phyloP scores from a whole-genome alignment of 2,888 invertebrate species.

The Drosophila anomalipes region DNA sequence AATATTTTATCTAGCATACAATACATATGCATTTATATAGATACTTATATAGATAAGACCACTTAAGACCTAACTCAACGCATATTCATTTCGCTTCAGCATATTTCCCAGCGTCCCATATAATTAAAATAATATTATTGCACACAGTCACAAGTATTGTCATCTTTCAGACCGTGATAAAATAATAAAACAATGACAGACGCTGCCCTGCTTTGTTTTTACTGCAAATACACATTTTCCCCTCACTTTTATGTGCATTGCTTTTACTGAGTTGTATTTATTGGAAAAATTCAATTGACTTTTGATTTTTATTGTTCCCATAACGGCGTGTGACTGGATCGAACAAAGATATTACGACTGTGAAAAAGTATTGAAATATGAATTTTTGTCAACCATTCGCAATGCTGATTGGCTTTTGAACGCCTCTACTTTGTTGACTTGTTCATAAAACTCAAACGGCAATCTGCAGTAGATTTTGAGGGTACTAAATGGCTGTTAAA shows the following conservation, averaged over 20 bases:
- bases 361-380: slow-evolving; percentile 61
- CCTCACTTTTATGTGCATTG: slow-evolving; percentile 39
- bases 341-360: slow-evolving; percentile 43
- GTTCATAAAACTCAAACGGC: slow-evolving; percentile 54
- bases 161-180: slow-evolving; percentile 25
- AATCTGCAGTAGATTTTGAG: slow-evolving; percentile 39
- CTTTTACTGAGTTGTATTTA: slow-evolving; percentile 42
- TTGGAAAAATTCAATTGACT: slow-evolving; percentile 43
- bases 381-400: slow-evolving; percentile 55
- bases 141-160: slow-evolving; percentile 17
- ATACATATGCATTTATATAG: background rate
- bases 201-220: slow-evolving; percentile 40
- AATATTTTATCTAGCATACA: background rate
- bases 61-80: background rate
- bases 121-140: slow-evolving; percentile 15
- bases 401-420: slow-evolving; percentile 62
- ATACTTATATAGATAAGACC: background rate
- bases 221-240: slow-evolving; percentile 33
- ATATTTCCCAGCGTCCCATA: slow-evolving; percentile 21
- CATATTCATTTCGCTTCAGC: background rate
- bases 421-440: slow-evolving; percentile 43
- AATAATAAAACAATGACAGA: slow-evolving; percentile 47
- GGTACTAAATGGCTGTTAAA: slow-evolving; percentile 30
- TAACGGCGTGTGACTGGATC: slow-evolving; percentile 36
- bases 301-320: slow-evolving; percentile 62